Percentiles rank a stretch among this genome's conserved stretches.
Conservation (phyloP, 2,113 vertebrate species). For the Pituophis catenifer region DNA sequence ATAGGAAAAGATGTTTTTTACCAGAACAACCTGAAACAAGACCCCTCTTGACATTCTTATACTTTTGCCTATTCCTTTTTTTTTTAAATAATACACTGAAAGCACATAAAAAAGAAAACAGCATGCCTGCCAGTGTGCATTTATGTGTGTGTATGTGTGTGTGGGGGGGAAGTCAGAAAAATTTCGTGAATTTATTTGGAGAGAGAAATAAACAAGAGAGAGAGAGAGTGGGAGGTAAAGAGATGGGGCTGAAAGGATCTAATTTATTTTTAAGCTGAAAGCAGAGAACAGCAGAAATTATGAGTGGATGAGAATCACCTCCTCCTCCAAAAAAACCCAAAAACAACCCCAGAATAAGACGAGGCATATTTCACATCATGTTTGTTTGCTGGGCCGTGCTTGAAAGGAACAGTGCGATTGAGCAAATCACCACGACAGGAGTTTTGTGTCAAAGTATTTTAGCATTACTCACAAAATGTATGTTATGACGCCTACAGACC, state of each 20-base stretch:
- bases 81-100: not conserved
- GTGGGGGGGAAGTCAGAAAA: not conserved
- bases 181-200: not conserved
- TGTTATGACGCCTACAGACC: constrained; percentile 88
- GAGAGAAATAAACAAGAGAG: not conserved
- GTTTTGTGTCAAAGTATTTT: not conserved
- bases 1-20: not conserved
- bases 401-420: not conserved
- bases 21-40: not conserved
- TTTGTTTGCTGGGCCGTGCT: not conserved
- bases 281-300: not conserved
- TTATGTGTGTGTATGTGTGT: not conserved
- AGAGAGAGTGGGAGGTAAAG: not conserved
- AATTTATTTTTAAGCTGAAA: not conserved
- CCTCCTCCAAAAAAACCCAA: not conserved
- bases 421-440: not conserved
- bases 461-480: constrained; percentile 85
- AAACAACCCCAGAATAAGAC: not conserved
- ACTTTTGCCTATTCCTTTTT: not conserved
- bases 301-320: not conserved
- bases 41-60: not conserved
- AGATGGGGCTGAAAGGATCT: not conserved
- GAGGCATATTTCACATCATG: not conserved
- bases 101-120: not conserved
- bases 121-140: not conserved